Evolutionary conservation across 2,113 vertebrate species (phyloP).

Genomic region (Fregata magnificens): DNA sequence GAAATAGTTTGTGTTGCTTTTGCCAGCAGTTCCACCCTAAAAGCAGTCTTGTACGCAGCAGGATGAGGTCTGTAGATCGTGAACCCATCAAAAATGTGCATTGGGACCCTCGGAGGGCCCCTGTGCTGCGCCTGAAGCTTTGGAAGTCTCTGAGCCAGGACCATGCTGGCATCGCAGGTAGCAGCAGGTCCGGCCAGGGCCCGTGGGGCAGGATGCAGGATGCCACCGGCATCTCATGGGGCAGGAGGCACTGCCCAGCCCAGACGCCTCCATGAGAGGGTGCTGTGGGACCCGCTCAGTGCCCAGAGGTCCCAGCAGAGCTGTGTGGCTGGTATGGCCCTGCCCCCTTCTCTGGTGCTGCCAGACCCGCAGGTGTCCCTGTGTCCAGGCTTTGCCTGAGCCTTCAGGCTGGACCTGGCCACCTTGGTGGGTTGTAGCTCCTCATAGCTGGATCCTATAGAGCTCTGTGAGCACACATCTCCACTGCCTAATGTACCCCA

Average conservation of each 20-base stretch:
- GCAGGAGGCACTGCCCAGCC: not conserved
- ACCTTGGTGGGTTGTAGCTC: not conserved
- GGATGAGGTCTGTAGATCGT: not conserved
- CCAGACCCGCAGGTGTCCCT: not conserved
- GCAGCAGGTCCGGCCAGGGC: not conserved
- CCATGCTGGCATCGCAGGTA: not conserved
- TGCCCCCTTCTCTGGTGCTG: not conserved
- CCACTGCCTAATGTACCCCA: not conserved
- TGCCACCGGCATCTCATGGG: not conserved
- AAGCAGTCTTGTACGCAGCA: not conserved
- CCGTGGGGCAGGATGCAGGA: not conserved
- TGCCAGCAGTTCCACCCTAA: not conserved
- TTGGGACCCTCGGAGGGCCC: fast-evolving
- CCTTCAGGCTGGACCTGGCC: not conserved
- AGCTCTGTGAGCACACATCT: not conserved
- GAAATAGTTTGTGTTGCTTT: not conserved
- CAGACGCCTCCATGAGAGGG: slow-evolving; percentile 43
- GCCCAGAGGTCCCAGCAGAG: not conserved
- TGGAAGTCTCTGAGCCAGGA: not conserved
- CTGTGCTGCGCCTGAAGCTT: not conserved
- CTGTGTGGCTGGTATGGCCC: not conserved
- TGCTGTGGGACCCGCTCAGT: slow-evolving; percentile 3
- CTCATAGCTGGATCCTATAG: not conserved
- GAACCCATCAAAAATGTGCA: fast-evolving
- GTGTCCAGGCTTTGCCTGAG: not conserved